phyloP scores from a whole-genome alignment of 2,113 vertebrate species.

The Cephalopholis sonnerati region DNA sequence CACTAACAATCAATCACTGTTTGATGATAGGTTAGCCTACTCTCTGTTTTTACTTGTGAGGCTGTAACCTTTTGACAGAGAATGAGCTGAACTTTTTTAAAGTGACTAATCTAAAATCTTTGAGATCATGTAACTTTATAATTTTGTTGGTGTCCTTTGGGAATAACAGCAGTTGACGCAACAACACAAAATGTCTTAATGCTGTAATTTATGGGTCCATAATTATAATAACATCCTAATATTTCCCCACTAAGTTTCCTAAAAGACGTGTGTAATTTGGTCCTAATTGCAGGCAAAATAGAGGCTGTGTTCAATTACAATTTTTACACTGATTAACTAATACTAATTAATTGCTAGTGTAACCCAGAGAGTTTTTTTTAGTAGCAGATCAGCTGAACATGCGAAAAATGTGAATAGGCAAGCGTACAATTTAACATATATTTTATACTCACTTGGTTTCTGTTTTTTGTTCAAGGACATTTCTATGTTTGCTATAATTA shows the following conservation, averaged over 20 bases:
- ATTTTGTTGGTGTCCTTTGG: neutral
- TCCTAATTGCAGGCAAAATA: neutral
- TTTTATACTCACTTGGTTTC: neutral
- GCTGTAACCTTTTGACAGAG: neutral
- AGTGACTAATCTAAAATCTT: neutral
- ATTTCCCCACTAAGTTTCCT: neutral
- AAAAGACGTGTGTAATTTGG: constrained; percentile 21
- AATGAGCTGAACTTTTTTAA: neutral
- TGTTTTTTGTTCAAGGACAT: neutral
- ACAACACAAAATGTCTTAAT: neutral
- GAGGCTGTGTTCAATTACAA: neutral
- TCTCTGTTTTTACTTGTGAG: neutral
- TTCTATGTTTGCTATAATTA: neutral
- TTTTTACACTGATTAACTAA: neutral
- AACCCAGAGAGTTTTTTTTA: neutral
- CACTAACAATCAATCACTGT: neutral
- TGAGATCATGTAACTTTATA: neutral
- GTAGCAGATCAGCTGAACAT: constrained; percentile 3
- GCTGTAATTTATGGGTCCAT: neutral
- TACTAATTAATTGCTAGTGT: neutral
- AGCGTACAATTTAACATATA: neutral
- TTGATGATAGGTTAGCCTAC: neutral
- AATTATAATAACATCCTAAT: neutral
- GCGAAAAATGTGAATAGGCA: neutral
- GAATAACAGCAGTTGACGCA: neutral